Base-by-base conservation (phyloP, 2,113 vertebrate genomes). In the Sclerurus mexicanus region DNA sequence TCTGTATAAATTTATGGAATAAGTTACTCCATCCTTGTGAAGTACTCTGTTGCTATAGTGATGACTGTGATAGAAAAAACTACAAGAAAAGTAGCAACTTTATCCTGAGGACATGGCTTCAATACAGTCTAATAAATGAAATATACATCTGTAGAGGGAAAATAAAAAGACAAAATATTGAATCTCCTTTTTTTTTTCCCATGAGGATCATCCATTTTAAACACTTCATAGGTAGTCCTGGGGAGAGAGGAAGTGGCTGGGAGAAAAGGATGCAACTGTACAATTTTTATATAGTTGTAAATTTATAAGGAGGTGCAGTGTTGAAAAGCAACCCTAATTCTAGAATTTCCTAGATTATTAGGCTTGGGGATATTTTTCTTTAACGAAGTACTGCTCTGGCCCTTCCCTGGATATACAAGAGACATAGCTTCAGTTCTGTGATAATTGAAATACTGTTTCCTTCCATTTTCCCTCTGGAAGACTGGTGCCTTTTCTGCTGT, bases 91-190 rank as follows among this genome's bases (percentile, higher is more conserved):
- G 16, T 37, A 82, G 78, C 56, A 68, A 47, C 59, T 81, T 55
- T 81, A 42, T 88, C 86, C 88, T 69, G 72, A 90, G 63, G 73
- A 79, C 47, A 84, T 42, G 19, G 63, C 40, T 93, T 84, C 79
- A 92, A 78, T 95, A 55, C 74, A 77, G 46, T 59, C 39, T 77
- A 92, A 94, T 83, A 96, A 95, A 90, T 84, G 33, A 94, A 90
- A 83, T 92, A 77, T 89, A 85, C 49, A 83, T 30, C 27, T 83
- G 39, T 73, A 90, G 72, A 92, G 33, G 39, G 58, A 85, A 93
- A 90, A 75, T 75, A 73, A 71, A 90, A 93, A 35, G 35, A 82
- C 42, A 85, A 87, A 89, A 81, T 63, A 87, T 55, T 84, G 58
- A 83, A 90, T 59, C 8, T 2, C 0, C 15, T 50, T 64, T 30